These are phyloP conservation scores for Macrosoma leucophasiata DNA, from an alignment of 2,888 invertebrate species.

Conservation along the genomic window DNA sequence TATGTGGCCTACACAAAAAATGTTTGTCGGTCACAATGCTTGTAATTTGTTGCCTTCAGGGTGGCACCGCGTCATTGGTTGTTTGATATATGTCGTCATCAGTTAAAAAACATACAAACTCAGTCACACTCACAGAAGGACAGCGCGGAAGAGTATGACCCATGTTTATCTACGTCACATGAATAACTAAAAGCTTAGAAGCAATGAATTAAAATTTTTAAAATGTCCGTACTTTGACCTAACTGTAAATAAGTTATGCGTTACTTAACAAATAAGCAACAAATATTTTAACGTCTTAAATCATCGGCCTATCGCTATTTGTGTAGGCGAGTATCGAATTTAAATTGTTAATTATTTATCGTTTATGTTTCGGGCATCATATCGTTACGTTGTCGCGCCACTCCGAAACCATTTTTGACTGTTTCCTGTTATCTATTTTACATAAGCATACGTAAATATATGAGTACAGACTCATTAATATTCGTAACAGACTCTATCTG, in stretches of 20 bases:
- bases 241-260: slow-evolving; percentile 36
- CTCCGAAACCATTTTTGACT: slow-evolving; percentile 47
- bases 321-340: slow-evolving; percentile 58
- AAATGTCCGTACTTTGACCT: slow-evolving; percentile 4
- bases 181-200: too few relatives aligned
- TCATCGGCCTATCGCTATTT: slow-evolving; percentile 47
- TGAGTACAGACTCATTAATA: slow-evolving; percentile 46
- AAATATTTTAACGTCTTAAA: slow-evolving; percentile 42
- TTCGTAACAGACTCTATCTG: slow-evolving; percentile 42
- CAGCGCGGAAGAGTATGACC: too few relatives aligned
- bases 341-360: slow-evolving; percentile 64
- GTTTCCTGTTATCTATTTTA: slow-evolving; percentile 52
- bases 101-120: not conserved
- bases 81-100: slow-evolving; percentile 43
- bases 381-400: slow-evolving; percentile 42
- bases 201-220: too few relatives aligned
- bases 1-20: slow-evolving; percentile 59
- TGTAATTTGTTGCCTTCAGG: slow-evolving; percentile 66
- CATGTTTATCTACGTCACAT: too few relatives aligned
- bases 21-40: slow-evolving; percentile 57
- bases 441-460: slow-evolving; percentile 15
- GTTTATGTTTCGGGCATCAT: slow-evolving; percentile 47
- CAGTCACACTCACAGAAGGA: not conserved
- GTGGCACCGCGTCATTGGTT: slow-evolving; percentile 60
- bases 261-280: slow-evolving; percentile 45